Conservation (phyloP, 2,797 vertebrate species). For the Poecilia gillii region DNA sequence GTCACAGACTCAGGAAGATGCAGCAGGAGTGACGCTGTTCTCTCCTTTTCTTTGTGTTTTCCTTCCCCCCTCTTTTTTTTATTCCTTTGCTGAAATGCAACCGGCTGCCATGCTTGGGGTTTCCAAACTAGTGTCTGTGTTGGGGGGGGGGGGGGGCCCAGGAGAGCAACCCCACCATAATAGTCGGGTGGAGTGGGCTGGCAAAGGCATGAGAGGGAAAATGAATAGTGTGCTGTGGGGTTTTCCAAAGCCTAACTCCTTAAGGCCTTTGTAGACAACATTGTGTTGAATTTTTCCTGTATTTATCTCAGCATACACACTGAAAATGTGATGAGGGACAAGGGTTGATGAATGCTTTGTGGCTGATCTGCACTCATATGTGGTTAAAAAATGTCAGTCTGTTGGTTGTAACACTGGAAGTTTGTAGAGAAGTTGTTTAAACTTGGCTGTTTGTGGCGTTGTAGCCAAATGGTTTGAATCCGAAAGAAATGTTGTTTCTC, state of each 20-base stretch:
- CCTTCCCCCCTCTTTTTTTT: slow-evolving; percentile 38
- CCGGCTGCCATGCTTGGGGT: slow-evolving; percentile 55
- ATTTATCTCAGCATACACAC: slow-evolving; percentile 61
- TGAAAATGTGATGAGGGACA: slow-evolving; percentile 39
- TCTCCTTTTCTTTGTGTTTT: slow-evolving; percentile 58
- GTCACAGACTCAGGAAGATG: slow-evolving; percentile 68
- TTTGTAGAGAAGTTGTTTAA: slow-evolving; percentile 32
- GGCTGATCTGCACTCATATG: slow-evolving; percentile 47
- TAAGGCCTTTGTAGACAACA: slow-evolving; percentile 56
- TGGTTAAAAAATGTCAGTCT: slow-evolving; percentile 19
- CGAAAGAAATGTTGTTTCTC: background rate
- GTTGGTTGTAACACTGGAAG: slow-evolving; percentile 29
- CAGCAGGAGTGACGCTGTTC: slow-evolving; percentile 53
- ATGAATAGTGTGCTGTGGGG: slow-evolving; percentile 67
- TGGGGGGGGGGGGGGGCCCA: slow-evolving; percentile 68
- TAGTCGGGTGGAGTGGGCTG: slow-evolving; percentile 74
- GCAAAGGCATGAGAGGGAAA: slow-evolving; percentile 50
- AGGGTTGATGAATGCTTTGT: slow-evolving; percentile 53
- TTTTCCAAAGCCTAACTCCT: slow-evolving; percentile 71
- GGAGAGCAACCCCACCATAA: slow-evolving; percentile 71
- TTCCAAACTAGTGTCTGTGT: slow-evolving; percentile 70
- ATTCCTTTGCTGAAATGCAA: slow-evolving; percentile 40
- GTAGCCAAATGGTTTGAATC: slow-evolving; percentile 5
- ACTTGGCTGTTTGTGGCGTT: slow-evolving; percentile 36
- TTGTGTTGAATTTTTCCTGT: slow-evolving; percentile 52